These are phyloP conservation scores for Ryuthela nishihirai DNA, from an alignment of 2,888 invertebrate species.

Conservation along the genomic window DNA sequence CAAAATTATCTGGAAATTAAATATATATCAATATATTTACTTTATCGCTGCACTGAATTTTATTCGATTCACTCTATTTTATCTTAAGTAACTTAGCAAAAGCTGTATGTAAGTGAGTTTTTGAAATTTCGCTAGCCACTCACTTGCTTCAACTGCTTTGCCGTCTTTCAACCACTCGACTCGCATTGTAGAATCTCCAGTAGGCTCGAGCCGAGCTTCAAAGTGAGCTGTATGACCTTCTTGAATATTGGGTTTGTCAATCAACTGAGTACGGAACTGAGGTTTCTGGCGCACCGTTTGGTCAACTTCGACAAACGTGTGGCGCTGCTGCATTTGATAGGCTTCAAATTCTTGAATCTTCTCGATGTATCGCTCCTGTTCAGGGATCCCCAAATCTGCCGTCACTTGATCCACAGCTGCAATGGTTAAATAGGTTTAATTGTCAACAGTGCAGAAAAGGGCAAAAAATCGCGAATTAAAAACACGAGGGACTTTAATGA, in stretches of 20 bases:
- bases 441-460: no score
- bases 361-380: conserved; percentile 85
- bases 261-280: conserved; percentile 27
- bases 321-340: conserved; percentile 58
- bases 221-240: conserved; percentile 95
- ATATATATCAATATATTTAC: no score
- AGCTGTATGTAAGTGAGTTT: no score
- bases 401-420: conserved; percentile 31
- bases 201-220: conserved; percentile 88
- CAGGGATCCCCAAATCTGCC: conserved; percentile 79
- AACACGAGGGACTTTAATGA: no score
- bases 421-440: no score
- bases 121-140: no score
- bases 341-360: conserved; percentile 87
- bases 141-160: conserved; percentile 45
- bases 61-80: no score
- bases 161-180: conserved; percentile 96
- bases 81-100: no score
- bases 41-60: no score
- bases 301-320: conserved; percentile 28
- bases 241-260: conserved; percentile 55
- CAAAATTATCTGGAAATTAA: no score
- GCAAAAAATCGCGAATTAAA: not conserved
- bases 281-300: conserved; percentile 20
- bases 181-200: conserved; percentile 83